A percentile compares a stretch with the other conserved stretches of the same genome.
These are phyloP conservation scores for Australoheros facetus DNA, from an alignment of 2,797 vertebrate genomes.

Conservation along the genomic window DNA sequence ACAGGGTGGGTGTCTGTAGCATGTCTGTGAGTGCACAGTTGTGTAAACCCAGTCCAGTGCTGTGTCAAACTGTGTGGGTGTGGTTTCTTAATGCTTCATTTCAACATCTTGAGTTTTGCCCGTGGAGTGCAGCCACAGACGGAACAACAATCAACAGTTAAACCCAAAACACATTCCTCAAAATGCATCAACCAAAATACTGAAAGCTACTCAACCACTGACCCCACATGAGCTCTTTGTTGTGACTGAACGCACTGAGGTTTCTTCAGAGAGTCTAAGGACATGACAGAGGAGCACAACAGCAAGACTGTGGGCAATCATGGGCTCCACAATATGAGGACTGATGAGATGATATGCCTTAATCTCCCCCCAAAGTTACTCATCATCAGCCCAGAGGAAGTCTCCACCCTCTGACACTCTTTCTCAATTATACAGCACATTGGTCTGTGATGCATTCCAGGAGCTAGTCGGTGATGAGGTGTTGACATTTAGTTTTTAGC, in stretches of 20 bases:
- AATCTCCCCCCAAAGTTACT: conserved; percentile 39
- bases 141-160: conserved; percentile 67
- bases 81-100: conserved; percentile 47
- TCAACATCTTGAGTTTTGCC: conserved; percentile 34
- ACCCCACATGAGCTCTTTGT: conserved; percentile 52
- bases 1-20: conserved; percentile 13
- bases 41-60: conserved; percentile 3
- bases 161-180: conserved; percentile 60
- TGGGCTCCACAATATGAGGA: conserved; percentile 20
- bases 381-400: conserved; percentile 47
- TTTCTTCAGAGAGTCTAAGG: conserved; percentile 19
- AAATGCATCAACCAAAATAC: conserved; percentile 41
- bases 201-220: conserved; percentile 6
- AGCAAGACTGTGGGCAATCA: conserved; percentile 29
- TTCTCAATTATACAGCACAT: conserved; percentile 31
- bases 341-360: conserved; percentile 52
- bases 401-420: conserved; percentile 50
- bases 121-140: conserved; percentile 47
- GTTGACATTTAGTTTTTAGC: conserved; percentile 26
- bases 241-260: conserved; percentile 50
- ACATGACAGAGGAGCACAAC: conserved; percentile 18
- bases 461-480: conserved; percentile 29
- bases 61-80: conserved; percentile 22
- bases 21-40: conserved; percentile 18
- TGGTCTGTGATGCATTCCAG: conserved; percentile 31